A percentile compares a stretch with the other conserved stretches of the same genome.
Conservation (phyloP, 2,797 vertebrate genomes). For the Sebastes iracundus region DNA sequence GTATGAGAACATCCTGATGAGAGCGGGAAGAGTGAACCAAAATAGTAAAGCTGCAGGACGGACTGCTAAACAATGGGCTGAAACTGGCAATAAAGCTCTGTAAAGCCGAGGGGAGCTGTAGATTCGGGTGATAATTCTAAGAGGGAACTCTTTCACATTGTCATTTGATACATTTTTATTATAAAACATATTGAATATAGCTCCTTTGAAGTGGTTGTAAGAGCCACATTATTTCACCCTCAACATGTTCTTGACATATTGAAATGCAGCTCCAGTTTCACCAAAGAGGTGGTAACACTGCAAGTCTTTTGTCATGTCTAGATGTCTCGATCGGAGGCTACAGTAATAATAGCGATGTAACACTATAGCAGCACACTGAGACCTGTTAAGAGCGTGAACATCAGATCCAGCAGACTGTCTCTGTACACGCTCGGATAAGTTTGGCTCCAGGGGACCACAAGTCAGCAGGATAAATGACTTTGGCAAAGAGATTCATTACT, state of each 20-base stretch:
- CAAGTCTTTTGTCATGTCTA: constrained; percentile 57
- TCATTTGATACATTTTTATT: background rate
- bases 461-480: constrained; percentile 78
- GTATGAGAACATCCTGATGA: background rate
- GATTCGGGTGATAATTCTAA: background rate
- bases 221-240: constrained; percentile 16
- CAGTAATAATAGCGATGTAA: constrained; percentile 67
- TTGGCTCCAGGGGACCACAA: constrained; percentile 66
- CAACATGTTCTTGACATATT: background rate
- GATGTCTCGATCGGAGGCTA: constrained; percentile 55
- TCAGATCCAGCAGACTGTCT: constrained; percentile 57
- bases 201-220: constrained; percentile 3
- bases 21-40: background rate
- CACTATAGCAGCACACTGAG: constrained; percentile 53
- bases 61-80: background rate
- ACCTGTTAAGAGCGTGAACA: constrained; percentile 53
- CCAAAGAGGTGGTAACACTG: constrained; percentile 35
- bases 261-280: constrained; percentile 51
- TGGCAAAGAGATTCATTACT: constrained; percentile 64
- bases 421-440: constrained; percentile 56
- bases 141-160: background rate
- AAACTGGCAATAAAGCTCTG: background rate
- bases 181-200: background rate
- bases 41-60: background rate
- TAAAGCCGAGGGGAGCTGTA: background rate